Evolutionary conservation across 2,888 invertebrate genomes (phyloP).

Genomic region (Polyommatus iphigenia): DNA sequence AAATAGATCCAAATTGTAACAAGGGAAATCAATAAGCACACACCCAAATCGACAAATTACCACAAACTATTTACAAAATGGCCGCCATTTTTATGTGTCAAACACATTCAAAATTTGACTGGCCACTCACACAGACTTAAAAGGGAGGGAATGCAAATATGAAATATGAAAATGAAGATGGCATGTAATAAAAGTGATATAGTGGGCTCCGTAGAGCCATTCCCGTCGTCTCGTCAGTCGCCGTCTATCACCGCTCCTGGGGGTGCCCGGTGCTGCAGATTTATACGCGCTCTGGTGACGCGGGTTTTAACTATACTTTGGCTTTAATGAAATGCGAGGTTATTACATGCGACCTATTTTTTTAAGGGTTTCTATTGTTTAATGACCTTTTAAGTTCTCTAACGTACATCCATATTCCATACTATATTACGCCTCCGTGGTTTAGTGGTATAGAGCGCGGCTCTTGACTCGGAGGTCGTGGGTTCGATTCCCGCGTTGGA

Average conservation of each 20-base stretch:
- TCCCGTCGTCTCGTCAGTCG: constrained; percentile 86
- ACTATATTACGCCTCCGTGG: too few species aligned
- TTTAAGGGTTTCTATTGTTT: not conserved
- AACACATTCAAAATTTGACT: constrained; percentile 32
- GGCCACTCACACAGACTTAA: constrained; percentile 34
- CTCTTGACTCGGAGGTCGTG: too few species aligned
- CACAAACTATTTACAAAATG: constrained; percentile 19
- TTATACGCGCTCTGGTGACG: constrained; percentile 74
- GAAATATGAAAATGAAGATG: constrained; percentile 85
- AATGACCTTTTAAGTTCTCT: not conserved
- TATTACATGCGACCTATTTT: not conserved
- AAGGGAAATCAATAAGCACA: not conserved
- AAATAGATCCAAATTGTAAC: not conserved
- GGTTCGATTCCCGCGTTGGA: too few species aligned
- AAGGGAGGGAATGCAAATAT: constrained; percentile 71
- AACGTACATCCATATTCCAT: too few species aligned
- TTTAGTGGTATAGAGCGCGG: too few species aligned
- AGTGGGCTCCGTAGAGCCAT: constrained; percentile 88
- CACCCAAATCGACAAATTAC: not conserved
- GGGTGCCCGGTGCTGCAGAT: constrained; percentile 55
- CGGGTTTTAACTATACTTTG: constrained; percentile 53
- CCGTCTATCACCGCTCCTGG: constrained; percentile 83
- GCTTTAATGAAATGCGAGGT: not conserved
- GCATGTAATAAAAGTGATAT: constrained; percentile 90
- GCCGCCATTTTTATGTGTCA: constrained; percentile 18